Percentiles rank a stretch among this genome's conserved stretches.
These are phyloP conservation scores for Terrapene triunguis DNA, from an alignment of 2,113 vertebrate genomes.

Conservation along the genomic window DNA sequence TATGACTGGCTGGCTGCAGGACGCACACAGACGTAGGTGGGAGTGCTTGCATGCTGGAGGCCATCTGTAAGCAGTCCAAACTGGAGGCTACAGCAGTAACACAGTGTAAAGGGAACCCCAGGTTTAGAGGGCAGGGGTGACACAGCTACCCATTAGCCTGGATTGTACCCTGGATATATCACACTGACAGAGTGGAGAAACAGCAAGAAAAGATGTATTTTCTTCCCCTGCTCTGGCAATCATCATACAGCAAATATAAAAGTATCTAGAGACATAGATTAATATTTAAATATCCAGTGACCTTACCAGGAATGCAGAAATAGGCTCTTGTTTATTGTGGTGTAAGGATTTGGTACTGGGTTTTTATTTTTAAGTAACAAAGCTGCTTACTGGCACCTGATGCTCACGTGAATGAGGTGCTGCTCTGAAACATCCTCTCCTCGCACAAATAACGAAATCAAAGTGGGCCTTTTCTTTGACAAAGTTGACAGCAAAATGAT, in stretches of 20 bases:
- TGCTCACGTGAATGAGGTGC: background rate
- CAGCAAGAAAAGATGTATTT: background rate
- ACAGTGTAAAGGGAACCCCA: background rate
- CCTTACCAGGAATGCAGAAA: constrained; percentile 26
- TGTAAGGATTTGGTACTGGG: background rate
- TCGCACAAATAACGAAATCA: constrained; percentile 49
- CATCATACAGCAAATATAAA: background rate
- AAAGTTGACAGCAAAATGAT: constrained; percentile 36
- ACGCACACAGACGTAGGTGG: background rate
- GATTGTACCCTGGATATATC: background rate
- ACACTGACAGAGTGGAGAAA: background rate
- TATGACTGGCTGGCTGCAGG: background rate
- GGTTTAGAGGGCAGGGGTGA: background rate
- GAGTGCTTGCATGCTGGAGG: background rate
- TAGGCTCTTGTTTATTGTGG: background rate
- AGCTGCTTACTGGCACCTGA: constrained; percentile 9
- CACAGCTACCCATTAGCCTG: background rate
- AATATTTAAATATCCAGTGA: constrained; percentile 12
- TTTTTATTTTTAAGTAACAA: constrained; percentile 28
- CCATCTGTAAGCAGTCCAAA: background rate
- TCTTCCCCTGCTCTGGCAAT: background rate
- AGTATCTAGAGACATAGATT: background rate
- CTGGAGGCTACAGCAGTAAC: background rate
- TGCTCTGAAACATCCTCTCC: background rate
- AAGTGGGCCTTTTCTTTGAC: background rate